phyloP scores from a whole-genome alignment of 1,140 invertebrate species.

The Euura lappo region DNA sequence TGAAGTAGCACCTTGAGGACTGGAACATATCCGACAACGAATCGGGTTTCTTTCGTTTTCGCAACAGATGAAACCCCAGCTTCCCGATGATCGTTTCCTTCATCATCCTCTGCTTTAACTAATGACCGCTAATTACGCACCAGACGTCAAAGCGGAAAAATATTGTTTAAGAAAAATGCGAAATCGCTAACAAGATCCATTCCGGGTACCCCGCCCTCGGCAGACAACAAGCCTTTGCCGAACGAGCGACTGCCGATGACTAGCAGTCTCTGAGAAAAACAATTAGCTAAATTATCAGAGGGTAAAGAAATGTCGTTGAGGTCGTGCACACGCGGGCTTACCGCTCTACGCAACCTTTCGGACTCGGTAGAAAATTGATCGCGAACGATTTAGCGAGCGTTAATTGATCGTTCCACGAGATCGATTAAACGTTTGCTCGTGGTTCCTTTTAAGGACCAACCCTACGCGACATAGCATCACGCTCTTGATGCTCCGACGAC shows the following conservation, averaged over 20 bases:
- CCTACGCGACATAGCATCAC: neutral
- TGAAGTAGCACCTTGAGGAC: neutral
- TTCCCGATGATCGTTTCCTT: no score
- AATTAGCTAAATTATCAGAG: no score
- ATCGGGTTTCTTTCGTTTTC: neutral
- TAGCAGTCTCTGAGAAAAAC: neutral
- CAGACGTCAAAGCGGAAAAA: constrained; percentile 15
- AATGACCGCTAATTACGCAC: constrained; percentile 1
- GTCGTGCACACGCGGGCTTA: no score
- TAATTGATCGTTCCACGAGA: constrained; percentile 7
- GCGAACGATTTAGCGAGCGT: neutral
- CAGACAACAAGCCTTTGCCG: neutral
- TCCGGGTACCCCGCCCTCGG: neutral
- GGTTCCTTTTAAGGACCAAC: neutral
- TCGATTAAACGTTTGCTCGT: neutral
- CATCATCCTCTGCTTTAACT: neutral
- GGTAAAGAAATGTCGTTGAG: no score
- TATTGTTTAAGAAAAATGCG: constrained; percentile 10
- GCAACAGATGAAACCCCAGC: neutral
- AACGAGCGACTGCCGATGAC: neutral
- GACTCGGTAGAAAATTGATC: no score
- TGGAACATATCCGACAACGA: neutral
- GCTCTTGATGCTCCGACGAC: neutral
- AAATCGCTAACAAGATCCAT: constrained; percentile 23
- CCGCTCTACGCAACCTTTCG: no score